A percentile compares a stretch with the other conserved stretches of the same genome.
Conservation (phyloP, 2,797 vertebrate species). For the Gymnoscopelus braueri region DNA sequence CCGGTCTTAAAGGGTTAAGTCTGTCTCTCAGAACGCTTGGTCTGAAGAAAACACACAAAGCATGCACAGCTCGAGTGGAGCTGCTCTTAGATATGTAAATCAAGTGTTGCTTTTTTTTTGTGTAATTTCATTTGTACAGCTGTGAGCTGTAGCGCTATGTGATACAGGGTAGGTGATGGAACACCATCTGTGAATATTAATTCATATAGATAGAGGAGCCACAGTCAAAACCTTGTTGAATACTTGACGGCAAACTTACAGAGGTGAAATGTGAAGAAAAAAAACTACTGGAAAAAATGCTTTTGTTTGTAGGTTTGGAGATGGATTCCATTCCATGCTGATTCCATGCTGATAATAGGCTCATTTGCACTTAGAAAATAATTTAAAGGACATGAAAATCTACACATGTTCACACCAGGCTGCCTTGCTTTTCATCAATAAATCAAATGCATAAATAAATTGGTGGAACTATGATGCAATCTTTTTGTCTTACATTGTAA, state of each 20-base stretch:
- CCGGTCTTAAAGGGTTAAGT: too few relatives aligned
- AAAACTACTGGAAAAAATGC: not conserved
- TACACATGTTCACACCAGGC: slow-evolving; percentile 55
- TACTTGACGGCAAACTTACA: slow-evolving; percentile 15
- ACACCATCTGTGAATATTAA: slow-evolving; percentile 31
- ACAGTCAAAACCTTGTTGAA: slow-evolving; percentile 34
- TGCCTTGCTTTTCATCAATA: slow-evolving; percentile 71
- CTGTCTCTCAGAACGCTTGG: slow-evolving; percentile 56
- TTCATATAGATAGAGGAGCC: slow-evolving; percentile 55
- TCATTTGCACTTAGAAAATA: slow-evolving; percentile 25
- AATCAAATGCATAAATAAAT: slow-evolving; percentile 72
- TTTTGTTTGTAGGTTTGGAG: too few relatives aligned
- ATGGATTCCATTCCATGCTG: too few relatives aligned
- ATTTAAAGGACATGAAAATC: slow-evolving; percentile 38
- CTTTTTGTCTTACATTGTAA: slow-evolving; percentile 74
- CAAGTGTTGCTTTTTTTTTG: slow-evolving; percentile 47
- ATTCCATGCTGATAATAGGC: too few relatives aligned
- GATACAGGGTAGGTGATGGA: slow-evolving; percentile 21
- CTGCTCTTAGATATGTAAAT: slow-evolving; percentile 74
- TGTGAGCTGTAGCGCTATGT: slow-evolving; percentile 44
- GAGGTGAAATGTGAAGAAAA: slow-evolving; percentile 11
- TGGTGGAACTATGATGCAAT: slow-evolving; percentile 71
- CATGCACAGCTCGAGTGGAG: slow-evolving; percentile 57
- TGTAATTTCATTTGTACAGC: slow-evolving; percentile 64
- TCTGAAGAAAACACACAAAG: slow-evolving; percentile 55